Evolutionary conservation across 2,113 vertebrate species (phyloP).

Genomic region (Labeo rohita): DNA sequence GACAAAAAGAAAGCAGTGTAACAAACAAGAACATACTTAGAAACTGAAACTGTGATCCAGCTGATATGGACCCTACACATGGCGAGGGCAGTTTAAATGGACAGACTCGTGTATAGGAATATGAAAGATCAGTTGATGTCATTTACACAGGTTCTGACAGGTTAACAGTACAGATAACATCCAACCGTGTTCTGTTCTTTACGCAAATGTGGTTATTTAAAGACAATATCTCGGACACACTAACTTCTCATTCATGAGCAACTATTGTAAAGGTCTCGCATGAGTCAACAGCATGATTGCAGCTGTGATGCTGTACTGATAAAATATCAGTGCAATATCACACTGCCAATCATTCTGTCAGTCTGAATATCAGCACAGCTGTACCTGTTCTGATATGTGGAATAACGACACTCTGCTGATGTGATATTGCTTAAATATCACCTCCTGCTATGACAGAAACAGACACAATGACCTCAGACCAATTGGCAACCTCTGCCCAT

Average conservation of each 20-base stretch:
- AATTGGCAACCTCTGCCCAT: background rate
- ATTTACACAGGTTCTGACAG: too few species aligned
- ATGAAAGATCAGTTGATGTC: too few species aligned
- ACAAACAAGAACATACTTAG: too few species aligned
- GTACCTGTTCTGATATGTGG: slow-evolving; percentile 6
- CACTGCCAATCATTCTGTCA: background rate
- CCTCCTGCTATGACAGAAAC: background rate
- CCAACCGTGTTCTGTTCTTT: background rate
- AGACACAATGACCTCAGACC: slow-evolving; percentile 21
- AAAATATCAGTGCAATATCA: background rate
- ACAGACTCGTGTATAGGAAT: too few species aligned
- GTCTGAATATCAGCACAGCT: background rate
- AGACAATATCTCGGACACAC: background rate
- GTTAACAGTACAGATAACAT: too few species aligned
- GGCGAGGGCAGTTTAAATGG: too few species aligned
- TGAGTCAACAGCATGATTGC: background rate
- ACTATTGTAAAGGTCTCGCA: background rate
- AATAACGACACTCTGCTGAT: background rate
- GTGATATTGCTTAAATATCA: slow-evolving; percentile 12
- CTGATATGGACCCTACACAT: too few species aligned
- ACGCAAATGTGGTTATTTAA: background rate
- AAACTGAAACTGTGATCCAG: too few species aligned
- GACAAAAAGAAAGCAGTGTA: too few species aligned
- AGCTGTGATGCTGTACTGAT: background rate
- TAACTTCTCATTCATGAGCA: too few species aligned